These are phyloP conservation scores for Scelioninae gen. 1 DNA, from an alignment of 2,888 invertebrate genomes.

Conservation along the genomic window DNA sequence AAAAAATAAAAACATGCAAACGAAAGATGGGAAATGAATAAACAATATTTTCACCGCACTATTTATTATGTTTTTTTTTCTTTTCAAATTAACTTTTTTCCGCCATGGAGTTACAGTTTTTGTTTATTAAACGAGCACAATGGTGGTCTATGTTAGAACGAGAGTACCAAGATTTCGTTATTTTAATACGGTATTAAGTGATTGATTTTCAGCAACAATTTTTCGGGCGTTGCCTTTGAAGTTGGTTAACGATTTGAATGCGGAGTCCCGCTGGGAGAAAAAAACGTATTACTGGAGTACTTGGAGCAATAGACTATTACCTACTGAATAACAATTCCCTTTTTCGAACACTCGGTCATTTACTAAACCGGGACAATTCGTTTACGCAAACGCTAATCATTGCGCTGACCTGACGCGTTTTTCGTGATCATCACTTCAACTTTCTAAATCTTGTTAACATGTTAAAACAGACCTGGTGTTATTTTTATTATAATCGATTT, in stretches of 20 bases:
- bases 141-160: background rate
- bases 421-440: slow-evolving; percentile 23
- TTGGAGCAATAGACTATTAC: slow-evolving; percentile 30
- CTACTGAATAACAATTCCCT: slow-evolving; percentile 20
- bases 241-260: slow-evolving; percentile 22
- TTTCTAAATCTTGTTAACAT: slow-evolving; percentile 14
- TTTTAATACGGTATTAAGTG: slow-evolving; percentile 23
- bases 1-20: slow-evolving; percentile 9
- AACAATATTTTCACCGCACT: slow-evolving; percentile 3
- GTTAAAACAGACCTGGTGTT: background rate
- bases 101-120: slow-evolving; percentile 3
- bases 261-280: slow-evolving; percentile 41
- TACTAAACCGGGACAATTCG: slow-evolving; percentile 33
- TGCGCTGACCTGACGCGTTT: slow-evolving; percentile 2
- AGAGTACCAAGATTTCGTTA: slow-evolving; percentile 4
- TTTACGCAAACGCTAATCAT: slow-evolving; percentile 51
- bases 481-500: background rate
- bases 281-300: slow-evolving; percentile 17
- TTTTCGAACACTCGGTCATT: slow-evolving; percentile 14
- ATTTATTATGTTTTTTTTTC: background rate
- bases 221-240: slow-evolving; percentile 28
- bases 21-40: slow-evolving; percentile 16
- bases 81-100: slow-evolving; percentile 4
- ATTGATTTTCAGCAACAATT: slow-evolving; percentile 44
- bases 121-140: slow-evolving; percentile 12